Conservation (phyloP, 2,888 invertebrate genomes). For the Autographa gamma region DNA sequence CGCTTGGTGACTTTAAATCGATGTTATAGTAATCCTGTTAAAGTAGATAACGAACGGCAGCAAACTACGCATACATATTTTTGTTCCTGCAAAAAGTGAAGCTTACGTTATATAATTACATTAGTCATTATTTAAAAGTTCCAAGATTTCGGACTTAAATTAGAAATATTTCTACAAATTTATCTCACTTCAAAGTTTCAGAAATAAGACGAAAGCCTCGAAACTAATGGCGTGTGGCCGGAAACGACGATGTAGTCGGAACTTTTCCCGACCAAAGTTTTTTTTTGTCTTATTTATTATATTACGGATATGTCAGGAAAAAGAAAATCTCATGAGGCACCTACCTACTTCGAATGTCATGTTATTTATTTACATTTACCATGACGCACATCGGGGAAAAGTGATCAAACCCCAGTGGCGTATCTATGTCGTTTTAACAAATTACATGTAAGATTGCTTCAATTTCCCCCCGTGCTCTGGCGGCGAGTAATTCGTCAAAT, state of each 20-base stretch:
- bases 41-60: too few species aligned
- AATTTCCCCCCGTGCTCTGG: conserved; percentile 22
- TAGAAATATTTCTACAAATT: neutral
- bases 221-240: neutral
- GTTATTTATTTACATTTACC: conserved; percentile 20
- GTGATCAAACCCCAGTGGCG: conserved; percentile 13
- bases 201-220: neutral
- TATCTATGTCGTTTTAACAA: conserved; percentile 27
- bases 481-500: conserved; percentile 42
- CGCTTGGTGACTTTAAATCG: neutral
- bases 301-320: neutral
- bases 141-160: neutral
- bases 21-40: neutral
- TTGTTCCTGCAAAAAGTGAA: too few species aligned
- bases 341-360: neutral
- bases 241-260: neutral
- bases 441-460: conserved; percentile 28
- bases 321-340: neutral
- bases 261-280: neutral
- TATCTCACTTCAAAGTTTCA: neutral
- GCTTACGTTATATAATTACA: too few species aligned
- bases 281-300: neutral
- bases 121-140: neutral
- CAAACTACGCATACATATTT: too few species aligned
- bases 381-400: conserved; percentile 33